phyloP scores from a whole-genome alignment of 2,888 invertebrate species.

The Eueremaeus valkanovi region DNA sequence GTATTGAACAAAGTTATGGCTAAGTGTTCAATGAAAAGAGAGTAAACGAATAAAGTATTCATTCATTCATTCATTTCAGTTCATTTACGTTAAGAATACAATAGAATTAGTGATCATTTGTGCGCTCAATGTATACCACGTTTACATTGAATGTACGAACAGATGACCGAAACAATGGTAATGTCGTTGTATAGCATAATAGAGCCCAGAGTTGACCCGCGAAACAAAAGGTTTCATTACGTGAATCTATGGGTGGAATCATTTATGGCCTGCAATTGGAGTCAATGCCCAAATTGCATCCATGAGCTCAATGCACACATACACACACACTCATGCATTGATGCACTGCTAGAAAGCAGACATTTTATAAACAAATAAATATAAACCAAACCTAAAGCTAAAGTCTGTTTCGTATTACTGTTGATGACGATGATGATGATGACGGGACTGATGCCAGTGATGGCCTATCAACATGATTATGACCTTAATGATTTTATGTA shows the following conservation, averaged over 20 bases:
- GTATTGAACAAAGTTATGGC: not conserved
- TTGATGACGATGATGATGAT: not conserved
- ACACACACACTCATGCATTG: not conserved
- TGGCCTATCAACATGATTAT: not conserved
- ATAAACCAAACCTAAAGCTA: not conserved
- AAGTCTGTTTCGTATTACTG: not conserved
- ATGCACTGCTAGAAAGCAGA: not conserved
- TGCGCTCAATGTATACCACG: too few species aligned
- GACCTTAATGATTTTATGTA: too few species aligned
- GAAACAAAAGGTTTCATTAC: constrained; percentile 29
- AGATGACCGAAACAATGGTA: constrained; percentile 7
- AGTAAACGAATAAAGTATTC: not conserved
- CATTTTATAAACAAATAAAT: not conserved
- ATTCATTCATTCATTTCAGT: constrained; percentile 8
- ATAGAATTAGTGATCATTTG: too few species aligned
- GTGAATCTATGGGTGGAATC: constrained; percentile 18
- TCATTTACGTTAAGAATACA: constrained; percentile 8
- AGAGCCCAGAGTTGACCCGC: constrained; percentile 18
- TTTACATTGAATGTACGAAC: too few species aligned
- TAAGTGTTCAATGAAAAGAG: not conserved
- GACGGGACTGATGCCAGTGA: not conserved
- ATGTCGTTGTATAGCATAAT: constrained; percentile 15
- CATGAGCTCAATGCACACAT: too few species aligned
- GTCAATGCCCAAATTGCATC: not conserved
- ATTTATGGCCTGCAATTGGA: not conserved